Base-by-base conservation (phyloP, 53 echinoderm and acorn worm species). In the Luidia sarsii region DNA sequence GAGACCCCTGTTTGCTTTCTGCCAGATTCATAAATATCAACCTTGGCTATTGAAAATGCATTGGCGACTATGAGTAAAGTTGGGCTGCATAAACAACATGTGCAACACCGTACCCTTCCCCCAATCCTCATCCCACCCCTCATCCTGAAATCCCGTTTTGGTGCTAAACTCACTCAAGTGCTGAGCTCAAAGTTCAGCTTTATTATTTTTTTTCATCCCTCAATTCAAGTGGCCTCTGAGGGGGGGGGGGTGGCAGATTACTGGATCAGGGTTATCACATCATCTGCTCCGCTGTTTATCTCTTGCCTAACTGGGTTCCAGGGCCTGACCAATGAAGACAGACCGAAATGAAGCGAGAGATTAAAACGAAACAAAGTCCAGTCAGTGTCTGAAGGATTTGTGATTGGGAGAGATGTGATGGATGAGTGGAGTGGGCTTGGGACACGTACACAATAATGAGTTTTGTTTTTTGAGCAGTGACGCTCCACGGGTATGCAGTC, bases 21-120 rank as follows among this genome's bases (percentile, higher is more conserved):
- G 62, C n/a, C n/a, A n/a, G 61, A 59, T 46, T 61, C 61, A 77
- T 77, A 77, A 77, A 77, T 77, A 46, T 59, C 45, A 77, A 45
- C 61, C 30, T 39, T 77, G 43, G 61, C 67, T 43, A 24, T 65
- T 31, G 3, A 15, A 33, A 33, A 33, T 32, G 54, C 8, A 54
- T 22, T 23, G 54, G 22, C n/a, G n/a, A n/a, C n/a, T n/a, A n/a
- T n/a, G n/a, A n/a, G n/a, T n/a, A n/a, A n/a, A n/a, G n/a, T n/a
- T n/a, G n/a, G n/a, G n/a, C n/a, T n/a, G n/a, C n/a, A n/a, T 3
- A 57, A 57, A 57, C 29, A 57, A 57, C 46, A 10, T 10, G 8
- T 10, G 46, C 46, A 46, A 46, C 15, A 10, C 46, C 15, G 8
- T 10, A 46, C 8, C 8, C 8, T 46, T 10, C 46, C 8, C 15